Evolutionary conservation across 2,113 vertebrate genomes (phyloP), one percentile per base, ranked within the genome.

Genomic region (Nanorana parkeri): DNA sequence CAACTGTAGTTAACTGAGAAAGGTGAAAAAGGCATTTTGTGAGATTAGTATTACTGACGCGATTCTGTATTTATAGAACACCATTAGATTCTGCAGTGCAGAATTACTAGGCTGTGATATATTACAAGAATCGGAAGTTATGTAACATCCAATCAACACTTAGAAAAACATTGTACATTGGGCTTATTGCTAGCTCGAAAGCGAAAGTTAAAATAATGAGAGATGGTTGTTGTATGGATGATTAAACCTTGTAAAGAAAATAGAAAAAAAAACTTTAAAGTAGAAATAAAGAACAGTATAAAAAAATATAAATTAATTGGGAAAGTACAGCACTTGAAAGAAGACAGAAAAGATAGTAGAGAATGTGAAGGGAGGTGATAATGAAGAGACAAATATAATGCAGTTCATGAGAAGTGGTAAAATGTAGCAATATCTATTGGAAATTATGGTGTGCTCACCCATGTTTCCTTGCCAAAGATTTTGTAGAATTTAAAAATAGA

Each of bases 101-200:
- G n/a, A 17, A 47, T 29, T 67, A 20, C 10, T 17, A 68, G 51
- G 36, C 28, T 51, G 32, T 26, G 21, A 61, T 23, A 63, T 61
- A 61, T 54, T 24, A 58, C 56, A 54, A 3, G 41, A 69, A 29
- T 32, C n/a, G n/a, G 16, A 32, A 61, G 58, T 61, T 80, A 17
- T 52, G 29, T 26, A 69, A 69, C 66, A 79, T 20, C 54, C 55
- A 68, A 69, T 79, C 77, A 79, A 79, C 66, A 69, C 66, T 24
- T 79, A 32, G n/a, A 68, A 29, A 55, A 78, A 28, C 65, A 5
- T 51, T 56, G 26, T 47, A 66, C 47, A 68, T 24, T 54, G 17
- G 56, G 52, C 26, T 68, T 32, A 79, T 60, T 60, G 66, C 77
- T 47, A 54, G 21, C 65, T 29, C n/a, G 17, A 68, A 36, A 19